These are phyloP conservation scores for Sarcophaga peregrina DNA, from an alignment of 1,140 invertebrate species.

Conservation along the genomic window DNA sequence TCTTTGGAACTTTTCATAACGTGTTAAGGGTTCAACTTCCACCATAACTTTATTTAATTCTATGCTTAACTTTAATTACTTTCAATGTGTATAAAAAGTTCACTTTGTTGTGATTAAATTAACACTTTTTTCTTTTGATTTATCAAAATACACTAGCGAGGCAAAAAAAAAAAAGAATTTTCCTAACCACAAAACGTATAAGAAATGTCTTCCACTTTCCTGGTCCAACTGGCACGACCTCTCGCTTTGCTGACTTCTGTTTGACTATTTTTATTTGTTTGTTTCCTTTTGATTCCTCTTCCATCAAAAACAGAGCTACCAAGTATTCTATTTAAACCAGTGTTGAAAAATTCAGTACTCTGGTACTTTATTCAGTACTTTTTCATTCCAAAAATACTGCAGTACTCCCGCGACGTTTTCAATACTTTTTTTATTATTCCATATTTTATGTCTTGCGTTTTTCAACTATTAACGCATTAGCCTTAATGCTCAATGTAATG, in stretches of 20 bases:
- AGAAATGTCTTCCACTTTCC: background rate
- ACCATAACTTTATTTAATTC: background rate
- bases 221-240: background rate
- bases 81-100: too few species aligned
- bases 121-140: background rate
- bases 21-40: conserved; percentile 29
- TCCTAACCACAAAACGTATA: conserved; percentile 8
- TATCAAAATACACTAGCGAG: background rate
- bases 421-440: too few species aligned
- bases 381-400: too few species aligned
- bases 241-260: background rate
- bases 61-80: background rate
- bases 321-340: background rate
- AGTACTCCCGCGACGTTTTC: too few species aligned
- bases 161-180: background rate
- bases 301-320: background rate
- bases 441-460: too few species aligned
- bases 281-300: background rate
- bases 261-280: conserved; percentile 19
- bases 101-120: background rate
- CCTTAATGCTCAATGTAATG: too few species aligned
- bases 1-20: conserved; percentile 34
- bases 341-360: too few species aligned
- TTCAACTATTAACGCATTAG: too few species aligned
- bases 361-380: too few species aligned